Evolutionary conservation across 2,888 invertebrate species (phyloP), one percentile per base, ranked within the genome.

Genomic region (Brenthis daphne): DNA sequence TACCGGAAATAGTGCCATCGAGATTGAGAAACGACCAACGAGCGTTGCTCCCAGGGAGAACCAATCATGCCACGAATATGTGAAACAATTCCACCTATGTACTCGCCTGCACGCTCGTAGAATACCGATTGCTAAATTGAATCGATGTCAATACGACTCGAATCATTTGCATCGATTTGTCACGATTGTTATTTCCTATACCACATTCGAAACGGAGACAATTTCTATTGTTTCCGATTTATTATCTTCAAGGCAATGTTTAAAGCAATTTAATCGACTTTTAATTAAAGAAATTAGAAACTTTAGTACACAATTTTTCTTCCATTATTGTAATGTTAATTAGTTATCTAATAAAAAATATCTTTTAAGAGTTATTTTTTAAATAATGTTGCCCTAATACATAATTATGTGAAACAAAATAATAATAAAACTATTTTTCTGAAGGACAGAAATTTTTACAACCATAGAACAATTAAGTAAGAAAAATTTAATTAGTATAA

Each of bases 61-160:
- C 80, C 82, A 80, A 82, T 53, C 65, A 81, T 74, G 76, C 69
- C 16, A 66, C 79, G 78, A 81, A 78, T 77, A 79, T 80, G 82
- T 77, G 79, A 76, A 63, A 29, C 51, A 57, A 16, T 53, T 29
- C 60, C 37, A 61, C 60, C 29, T 43, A 56, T 37, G 67, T 64
- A 63, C 63, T 65, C 37, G 57, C 64, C 57, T 65, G 70, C 67
- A 71, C 73, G 72, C 71, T 72, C 65, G 54, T 65, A 73, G 73
- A 76, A 76, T 77, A 74, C 72, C 77, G 77, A 79, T 82, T 76
- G 77, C 77, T 71, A 74, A 79, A 80, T 81, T 78, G 79, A 81
- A 80, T 79, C 77, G 82, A 78, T 76, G 78, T 77, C 77, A 72
- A 69, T 74, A 73, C 72, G 67, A 75, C 65, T 71, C 67, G 67